These are phyloP conservation scores for Platyscapa corneri DNA, from an alignment of 1,140 invertebrate genomes.

Conservation along the genomic window DNA sequence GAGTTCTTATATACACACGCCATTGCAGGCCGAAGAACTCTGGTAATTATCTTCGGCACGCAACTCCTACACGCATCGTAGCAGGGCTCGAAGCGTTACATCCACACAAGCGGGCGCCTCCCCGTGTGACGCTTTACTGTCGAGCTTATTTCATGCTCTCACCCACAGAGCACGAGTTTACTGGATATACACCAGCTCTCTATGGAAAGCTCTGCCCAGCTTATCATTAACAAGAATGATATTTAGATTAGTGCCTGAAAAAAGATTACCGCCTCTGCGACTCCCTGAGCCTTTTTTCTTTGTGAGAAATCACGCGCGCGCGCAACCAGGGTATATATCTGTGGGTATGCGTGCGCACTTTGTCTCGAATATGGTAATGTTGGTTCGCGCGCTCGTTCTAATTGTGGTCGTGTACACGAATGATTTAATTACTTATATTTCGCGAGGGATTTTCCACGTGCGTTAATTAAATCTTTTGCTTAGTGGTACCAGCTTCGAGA, in stretches of 20 bases:
- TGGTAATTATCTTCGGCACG: constrained; percentile 72
- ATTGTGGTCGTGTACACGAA: not conserved
- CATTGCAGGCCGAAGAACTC: constrained; percentile 61
- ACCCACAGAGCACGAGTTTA: not conserved
- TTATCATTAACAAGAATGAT: constrained; percentile 9
- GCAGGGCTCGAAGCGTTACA: not conserved
- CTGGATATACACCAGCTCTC: not conserved
- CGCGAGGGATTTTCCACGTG: not conserved
- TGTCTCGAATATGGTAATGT: constrained; percentile 25
- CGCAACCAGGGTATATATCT: not conserved
- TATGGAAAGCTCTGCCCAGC: not conserved
- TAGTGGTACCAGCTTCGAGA: not conserved
- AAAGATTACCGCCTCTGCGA: not conserved
- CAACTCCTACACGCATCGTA: constrained; percentile 46
- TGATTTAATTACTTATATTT: constrained; percentile 44
- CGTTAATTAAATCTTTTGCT: not conserved
- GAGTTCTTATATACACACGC: constrained; percentile 45
- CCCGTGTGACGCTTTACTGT: not conserved
- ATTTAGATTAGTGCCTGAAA: constrained; percentile 29
- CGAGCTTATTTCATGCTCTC: not conserved
- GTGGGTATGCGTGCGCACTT: not conserved
- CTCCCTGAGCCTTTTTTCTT: not conserved
- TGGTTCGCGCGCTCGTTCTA: not conserved
- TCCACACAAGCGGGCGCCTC: not conserved
- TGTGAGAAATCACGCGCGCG: constrained; percentile 23